Percentiles rank a stretch among this genome's conserved stretches.
Conservation (phyloP, 2,113 vertebrate genomes). For the Butorides virescens region DNA sequence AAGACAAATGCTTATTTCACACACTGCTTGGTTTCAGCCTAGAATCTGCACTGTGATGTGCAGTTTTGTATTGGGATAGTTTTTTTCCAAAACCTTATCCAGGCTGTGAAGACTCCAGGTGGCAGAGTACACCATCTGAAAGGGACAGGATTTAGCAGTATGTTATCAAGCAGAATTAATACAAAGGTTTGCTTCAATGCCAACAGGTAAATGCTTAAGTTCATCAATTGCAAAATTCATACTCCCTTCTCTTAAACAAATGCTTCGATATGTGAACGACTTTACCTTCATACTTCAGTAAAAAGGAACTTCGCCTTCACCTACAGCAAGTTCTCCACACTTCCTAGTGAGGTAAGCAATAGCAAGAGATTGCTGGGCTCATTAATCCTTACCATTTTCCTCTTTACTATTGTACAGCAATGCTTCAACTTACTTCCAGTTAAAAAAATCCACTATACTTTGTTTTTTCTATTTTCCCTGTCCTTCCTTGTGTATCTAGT, state of each 20-base stretch:
- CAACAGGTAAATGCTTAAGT: not conserved
- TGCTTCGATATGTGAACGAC: not conserved
- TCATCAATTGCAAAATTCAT: not conserved
- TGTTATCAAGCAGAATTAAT: not conserved
- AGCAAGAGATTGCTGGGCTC: not conserved
- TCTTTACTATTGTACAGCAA: not conserved
- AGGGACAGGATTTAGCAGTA: not conserved
- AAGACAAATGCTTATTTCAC: not conserved
- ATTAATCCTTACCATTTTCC: not conserved
- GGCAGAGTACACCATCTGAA: not conserved
- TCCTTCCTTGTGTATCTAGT: not conserved
- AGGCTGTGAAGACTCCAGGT: not conserved
- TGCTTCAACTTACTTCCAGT: not conserved
- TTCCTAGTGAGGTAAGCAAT: not conserved
- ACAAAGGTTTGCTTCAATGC: not conserved
- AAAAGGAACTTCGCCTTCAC: not conserved
- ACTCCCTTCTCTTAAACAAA: not conserved
- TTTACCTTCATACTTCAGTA: not conserved
- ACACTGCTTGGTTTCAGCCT: not conserved
- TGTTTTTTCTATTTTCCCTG: not conserved
- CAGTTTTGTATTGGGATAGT: not conserved
- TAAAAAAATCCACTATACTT: not conserved
- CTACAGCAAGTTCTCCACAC: not conserved
- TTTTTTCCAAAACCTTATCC: not conserved
- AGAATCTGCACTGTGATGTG: not conserved